phyloP scores from a whole-genome alignment of 2,113 vertebrate genomes.

The Lamprotornis superbus region DNA sequence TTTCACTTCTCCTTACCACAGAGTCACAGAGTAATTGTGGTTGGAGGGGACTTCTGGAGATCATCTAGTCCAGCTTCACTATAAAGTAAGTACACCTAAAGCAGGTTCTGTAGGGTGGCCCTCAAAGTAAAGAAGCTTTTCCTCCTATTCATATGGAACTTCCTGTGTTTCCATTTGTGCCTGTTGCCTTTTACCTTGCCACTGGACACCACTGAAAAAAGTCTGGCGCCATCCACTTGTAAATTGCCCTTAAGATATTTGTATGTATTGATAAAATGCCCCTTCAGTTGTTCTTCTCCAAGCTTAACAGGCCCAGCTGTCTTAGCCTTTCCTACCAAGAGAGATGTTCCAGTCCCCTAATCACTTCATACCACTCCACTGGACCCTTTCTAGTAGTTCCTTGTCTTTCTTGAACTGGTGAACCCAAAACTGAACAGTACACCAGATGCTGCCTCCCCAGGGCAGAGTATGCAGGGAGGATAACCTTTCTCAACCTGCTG shows the following conservation, averaged over 20 bases:
- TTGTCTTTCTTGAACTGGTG: fast-evolving
- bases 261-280: neutral
- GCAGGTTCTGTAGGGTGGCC: neutral
- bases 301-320: neutral
- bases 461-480: neutral
- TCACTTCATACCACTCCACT: neutral
- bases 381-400: neutral
- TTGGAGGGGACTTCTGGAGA: neutral
- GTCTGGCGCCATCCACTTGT: neutral
- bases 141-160: neutral
- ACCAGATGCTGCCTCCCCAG: neutral
- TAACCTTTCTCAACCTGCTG: neutral
- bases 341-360: neutral
- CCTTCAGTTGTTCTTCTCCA: neutral
- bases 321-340: neutral
- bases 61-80: neutral
- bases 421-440: neutral
- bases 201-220: neutral
- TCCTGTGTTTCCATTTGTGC: neutral
- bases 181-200: neutral
- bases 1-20: neutral
- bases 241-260: neutral
- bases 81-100: neutral
- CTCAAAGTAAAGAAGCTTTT: neutral
- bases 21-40: neutral